Conservation (phyloP, 2,888 invertebrate genomes). For the Polymixis flavicincta region DNA sequence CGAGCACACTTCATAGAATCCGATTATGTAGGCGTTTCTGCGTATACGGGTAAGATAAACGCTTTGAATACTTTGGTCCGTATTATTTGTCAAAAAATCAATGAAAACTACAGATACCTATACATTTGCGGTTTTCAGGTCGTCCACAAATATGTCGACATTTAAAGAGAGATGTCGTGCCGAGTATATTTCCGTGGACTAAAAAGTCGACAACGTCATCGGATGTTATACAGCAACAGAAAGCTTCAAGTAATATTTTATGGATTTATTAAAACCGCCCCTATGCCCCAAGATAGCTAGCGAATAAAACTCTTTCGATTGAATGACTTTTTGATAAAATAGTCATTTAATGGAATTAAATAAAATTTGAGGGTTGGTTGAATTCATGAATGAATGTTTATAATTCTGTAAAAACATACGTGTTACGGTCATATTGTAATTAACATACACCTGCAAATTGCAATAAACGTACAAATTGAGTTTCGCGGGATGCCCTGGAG, state of each 20-base stretch:
- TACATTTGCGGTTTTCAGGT: constrained; percentile 8
- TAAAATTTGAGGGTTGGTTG: too few relatives aligned
- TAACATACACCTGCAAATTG: too few relatives aligned
- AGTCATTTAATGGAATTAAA: too few relatives aligned
- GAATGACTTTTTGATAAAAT: too few relatives aligned
- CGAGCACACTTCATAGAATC: constrained; percentile 29
- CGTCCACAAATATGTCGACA: constrained; percentile 25
- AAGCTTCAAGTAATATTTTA: constrained; percentile 16
- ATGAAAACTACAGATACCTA: too few relatives aligned
- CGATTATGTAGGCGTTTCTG: constrained; percentile 31
- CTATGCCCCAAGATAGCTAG: too few relatives aligned
- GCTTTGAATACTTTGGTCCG: background rate
- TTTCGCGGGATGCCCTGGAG: too few relatives aligned
- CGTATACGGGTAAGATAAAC: constrained; percentile 16
- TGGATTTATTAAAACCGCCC: background rate
- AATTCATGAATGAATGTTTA: too few relatives aligned
- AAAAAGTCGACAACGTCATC: background rate
- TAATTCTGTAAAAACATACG: too few relatives aligned
- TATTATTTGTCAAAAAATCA: background rate
- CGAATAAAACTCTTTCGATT: too few relatives aligned
- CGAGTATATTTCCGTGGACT: constrained; percentile 50
- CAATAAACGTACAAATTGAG: too few relatives aligned
- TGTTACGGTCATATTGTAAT: too few relatives aligned
- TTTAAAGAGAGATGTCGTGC: constrained; percentile 48
- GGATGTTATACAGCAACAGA: constrained; percentile 2